Conservation (phyloP, 2,113 vertebrate species). For the Perca fluviatilis region DNA sequence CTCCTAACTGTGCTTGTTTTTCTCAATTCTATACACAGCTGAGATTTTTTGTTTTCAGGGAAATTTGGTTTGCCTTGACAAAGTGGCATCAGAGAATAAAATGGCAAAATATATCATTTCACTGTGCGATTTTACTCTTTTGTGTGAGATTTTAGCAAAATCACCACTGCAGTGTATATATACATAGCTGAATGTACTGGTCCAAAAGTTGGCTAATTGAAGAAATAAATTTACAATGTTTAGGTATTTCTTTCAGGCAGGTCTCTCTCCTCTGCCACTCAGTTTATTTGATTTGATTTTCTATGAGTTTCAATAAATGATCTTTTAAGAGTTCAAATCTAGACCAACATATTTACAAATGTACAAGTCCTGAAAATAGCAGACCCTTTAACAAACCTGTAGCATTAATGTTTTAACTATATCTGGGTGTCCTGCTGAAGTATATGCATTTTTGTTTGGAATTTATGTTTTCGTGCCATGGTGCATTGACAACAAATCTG, state of each 20-base stretch:
- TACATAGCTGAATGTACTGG: neutral
- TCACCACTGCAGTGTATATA: neutral
- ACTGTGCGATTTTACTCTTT: neutral
- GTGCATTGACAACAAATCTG: neutral
- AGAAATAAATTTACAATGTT: slow-evolving; percentile 38
- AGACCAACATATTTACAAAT: no score
- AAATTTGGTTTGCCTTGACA: neutral
- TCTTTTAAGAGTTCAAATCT: neutral
- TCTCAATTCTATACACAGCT: neutral
- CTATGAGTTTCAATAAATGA: neutral
- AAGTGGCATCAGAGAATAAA: neutral
- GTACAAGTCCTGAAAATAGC: no score
- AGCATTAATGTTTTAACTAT: neutral
- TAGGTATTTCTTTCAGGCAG: slow-evolving; percentile 1
- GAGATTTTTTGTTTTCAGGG: neutral
- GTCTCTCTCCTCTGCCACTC: neutral
- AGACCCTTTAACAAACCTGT: neutral
- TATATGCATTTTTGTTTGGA: neutral
- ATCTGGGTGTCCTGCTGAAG: neutral
- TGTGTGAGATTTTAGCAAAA: neutral
- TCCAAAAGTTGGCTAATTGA: slow-evolving; percentile 20
- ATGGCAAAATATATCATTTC: neutral
- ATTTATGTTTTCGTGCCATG: neutral
- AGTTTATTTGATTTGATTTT: no score
- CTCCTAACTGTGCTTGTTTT: neutral